Base-by-base conservation (phyloP, 2,797 vertebrate species). In the Sparus aurata region DNA sequence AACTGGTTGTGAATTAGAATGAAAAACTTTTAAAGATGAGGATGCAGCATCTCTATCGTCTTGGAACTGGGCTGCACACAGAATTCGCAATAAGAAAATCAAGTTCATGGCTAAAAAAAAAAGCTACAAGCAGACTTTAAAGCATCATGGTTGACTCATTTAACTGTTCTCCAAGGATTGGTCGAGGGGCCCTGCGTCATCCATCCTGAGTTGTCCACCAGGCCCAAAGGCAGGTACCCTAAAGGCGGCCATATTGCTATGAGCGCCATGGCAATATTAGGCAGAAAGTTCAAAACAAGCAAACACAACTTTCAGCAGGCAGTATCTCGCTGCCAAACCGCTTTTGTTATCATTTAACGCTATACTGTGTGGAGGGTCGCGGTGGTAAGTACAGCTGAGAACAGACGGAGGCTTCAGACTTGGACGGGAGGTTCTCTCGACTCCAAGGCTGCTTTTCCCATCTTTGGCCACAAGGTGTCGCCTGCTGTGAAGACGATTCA, bases 151-250 rank as follows among this genome's bases (percentile, higher is more conserved):
- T 73, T 93, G 87, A 91, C 85, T 90, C 83, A 86, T 84, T 89
- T 86, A 93, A 92, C 89, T 93, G 89, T 94, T 73, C 86, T 92
- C 85, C 79, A 94, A 94, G 92, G 91, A 45, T 12, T 23, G 54
- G 12, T 61, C 64, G 20, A 15, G 68, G 72, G 74, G 30, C 93
- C 89, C 86, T 94, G 93, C 77, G 17, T 85, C 83, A 78, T 73
- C 89, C 65, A 83, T 62, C 84, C 89, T 34, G 80, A 80, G 47
- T 43, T 20, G 49, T 3, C 43, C 63, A 0, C 1, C 46, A 15
- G 41, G 23, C 75, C 60, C 80, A 52, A 63, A 89, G 93, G 93
- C 83, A 90, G 90, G 90, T 92, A 85, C 69, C 75, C 45, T 49
- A 15, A 38, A 65, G 54, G 75, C 59, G 45, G 86, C 72, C 79